These are phyloP conservation scores for Pocillopora grandis DNA, from an alignment of 92 coral and sea anemone genomes.

Conservation along the genomic window DNA sequence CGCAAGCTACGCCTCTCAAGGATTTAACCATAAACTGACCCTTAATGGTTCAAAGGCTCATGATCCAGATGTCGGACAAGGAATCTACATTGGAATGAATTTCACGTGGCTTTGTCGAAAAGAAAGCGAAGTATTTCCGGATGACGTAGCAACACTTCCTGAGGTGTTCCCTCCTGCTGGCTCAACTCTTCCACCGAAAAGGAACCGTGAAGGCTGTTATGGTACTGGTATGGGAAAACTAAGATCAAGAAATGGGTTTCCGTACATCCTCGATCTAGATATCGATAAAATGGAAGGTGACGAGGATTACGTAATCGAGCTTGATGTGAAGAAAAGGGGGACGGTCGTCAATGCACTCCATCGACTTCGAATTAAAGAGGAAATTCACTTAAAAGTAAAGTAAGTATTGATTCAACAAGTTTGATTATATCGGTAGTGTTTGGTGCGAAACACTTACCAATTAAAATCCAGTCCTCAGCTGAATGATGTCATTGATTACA, in stretches of 20 bases:
- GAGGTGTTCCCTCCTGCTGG: conserved; percentile 48
- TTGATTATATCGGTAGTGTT: too few species aligned
- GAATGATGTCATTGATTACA: too few species aligned
- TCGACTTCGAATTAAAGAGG: conserved; percentile 51
- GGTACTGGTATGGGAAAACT: conserved; percentile 76
- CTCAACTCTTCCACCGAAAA: background rate
- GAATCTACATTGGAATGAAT: conserved; percentile 57
- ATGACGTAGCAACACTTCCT: conserved; percentile 57
- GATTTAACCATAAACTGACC: conserved; percentile 31
- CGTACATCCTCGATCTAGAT: conserved; percentile 50
- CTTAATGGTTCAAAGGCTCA: conserved; percentile 66
- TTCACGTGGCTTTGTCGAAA: conserved; percentile 87
- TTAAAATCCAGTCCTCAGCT: too few species aligned
- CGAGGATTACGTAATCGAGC: conserved; percentile 47
- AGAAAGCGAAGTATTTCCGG: conserved; percentile 60
- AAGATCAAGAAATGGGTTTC: conserved; percentile 24
- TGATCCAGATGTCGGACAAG: conserved; percentile 78
- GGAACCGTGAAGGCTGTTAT: conserved; percentile 72
- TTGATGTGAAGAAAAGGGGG: conserved; percentile 57
- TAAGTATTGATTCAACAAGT: conserved; percentile 13
- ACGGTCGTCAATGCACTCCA: conserved; percentile 47
- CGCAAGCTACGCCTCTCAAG: conserved; percentile 52
- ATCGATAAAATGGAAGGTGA: conserved; percentile 78
- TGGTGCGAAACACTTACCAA: too few species aligned
- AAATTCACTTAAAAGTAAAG: conserved; percentile 57